Conservation (phyloP, 2,888 invertebrate species). For the Drosophila prolongata region DNA sequence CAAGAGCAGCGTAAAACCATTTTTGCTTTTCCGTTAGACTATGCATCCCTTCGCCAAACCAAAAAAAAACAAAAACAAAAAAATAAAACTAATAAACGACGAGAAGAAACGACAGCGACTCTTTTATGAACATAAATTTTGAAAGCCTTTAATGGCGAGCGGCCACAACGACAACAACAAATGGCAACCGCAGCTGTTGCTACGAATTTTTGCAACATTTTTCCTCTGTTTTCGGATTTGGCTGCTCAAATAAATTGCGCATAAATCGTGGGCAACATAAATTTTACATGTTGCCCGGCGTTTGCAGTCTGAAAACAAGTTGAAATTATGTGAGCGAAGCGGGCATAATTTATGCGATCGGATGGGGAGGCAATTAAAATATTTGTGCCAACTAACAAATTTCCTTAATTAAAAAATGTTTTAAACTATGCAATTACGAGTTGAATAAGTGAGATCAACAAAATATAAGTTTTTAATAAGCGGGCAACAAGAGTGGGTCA, state of each 20-base stretch:
- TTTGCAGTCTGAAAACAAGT: constrained; percentile 69
- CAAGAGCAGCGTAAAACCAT: constrained; percentile 40
- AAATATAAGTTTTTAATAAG: constrained; percentile 7
- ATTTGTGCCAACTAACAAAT: constrained; percentile 63
- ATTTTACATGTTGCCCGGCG: constrained; percentile 75
- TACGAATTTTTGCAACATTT: constrained; percentile 47
- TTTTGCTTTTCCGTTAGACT: constrained; percentile 27
- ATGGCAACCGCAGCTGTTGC: constrained; percentile 64
- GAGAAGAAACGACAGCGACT: constrained; percentile 44
- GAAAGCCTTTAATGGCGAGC: constrained; percentile 71
- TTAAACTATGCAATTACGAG: constrained; percentile 37
- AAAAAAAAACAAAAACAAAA: constrained; percentile 5
- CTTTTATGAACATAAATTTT: constrained; percentile 74
- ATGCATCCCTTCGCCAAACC: constrained; percentile 26
- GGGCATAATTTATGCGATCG: constrained; percentile 65
- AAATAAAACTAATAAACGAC: constrained; percentile 26
- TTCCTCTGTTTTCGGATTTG: constrained; percentile 51
- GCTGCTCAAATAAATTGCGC: constrained; percentile 78
- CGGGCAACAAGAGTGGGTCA: not conserved
- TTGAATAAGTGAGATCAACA: constrained; percentile 23
- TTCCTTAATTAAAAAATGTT: constrained; percentile 66
- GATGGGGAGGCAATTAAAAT: constrained; percentile 66
- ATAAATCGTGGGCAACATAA: constrained; percentile 79
- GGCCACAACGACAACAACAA: constrained; percentile 53
- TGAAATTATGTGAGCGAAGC: constrained; percentile 71